Base-by-base conservation (phyloP, 2,113 vertebrate species). In the Hyperoodon ampullatus region DNA sequence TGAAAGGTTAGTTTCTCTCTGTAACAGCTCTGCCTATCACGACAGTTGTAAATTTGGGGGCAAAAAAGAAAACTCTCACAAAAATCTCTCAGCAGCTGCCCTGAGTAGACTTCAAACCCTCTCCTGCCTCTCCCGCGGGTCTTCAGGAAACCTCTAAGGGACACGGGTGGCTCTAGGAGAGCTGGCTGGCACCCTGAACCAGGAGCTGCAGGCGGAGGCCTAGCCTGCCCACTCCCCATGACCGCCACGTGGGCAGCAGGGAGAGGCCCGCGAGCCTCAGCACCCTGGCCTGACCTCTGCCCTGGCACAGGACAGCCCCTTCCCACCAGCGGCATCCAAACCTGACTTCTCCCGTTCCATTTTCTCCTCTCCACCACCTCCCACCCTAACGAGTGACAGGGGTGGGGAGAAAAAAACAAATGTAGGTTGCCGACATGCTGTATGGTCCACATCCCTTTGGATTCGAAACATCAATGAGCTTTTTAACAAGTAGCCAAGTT, bases 1-100 rank as follows among this genome's bases (percentile, higher is more conserved):
- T 23, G 87, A 88, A 94, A 65, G 86, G 82, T 3, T 60, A 85
- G 72, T 94, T 95, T 96, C 84, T 80, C 90, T 96, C 84, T 61
- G 74, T 82, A 97, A 96, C 78, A 23, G 70, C 66, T 95, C 93
- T 93, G 91, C 71, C 23, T 65, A 90, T 58, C 42, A 66, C 1
- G 50, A 18, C 53, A 12, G 53, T 92, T 95, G 60, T 61, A 14
- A 80, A 86, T 93, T 78, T 44, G 26, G 86, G 30, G 70, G 10
- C 39, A 14, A 70, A 93, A 95, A 97, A 84, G 2, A 93, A 82
- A 97, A 10, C 1, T 42, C 28, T 3, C 70, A 55, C 14, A 4
- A 33, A 68, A 10, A 94, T 88, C 83, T 60, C 95, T 81, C 30
- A 28, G 70, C 83, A 96, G 44, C 28, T 93, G 44, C 77, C 35